Evolutionary conservation across 2,113 vertebrate genomes (phyloP), one percentile per base, ranked within the genome.

Genomic region (Heliornis fulica): DNA sequence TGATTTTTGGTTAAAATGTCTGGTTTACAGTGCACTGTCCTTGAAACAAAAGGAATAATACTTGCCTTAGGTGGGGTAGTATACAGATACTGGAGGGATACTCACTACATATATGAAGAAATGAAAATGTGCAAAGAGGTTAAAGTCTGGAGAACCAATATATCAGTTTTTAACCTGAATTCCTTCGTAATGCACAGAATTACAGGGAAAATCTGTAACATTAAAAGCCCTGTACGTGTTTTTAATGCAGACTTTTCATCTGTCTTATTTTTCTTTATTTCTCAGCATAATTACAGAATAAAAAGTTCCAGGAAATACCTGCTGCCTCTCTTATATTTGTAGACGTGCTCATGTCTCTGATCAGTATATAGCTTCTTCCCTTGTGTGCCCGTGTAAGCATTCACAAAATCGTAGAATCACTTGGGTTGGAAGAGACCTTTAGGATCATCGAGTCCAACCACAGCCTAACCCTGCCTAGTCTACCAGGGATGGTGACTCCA

Each of bases 21-120:
- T 28, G 13, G 29, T 63, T 57, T 78, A 3, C 32, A 60, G 28
- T 28, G 13, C 7, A 11, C 20, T 31, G 4, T 28, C 21, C 15
- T 54, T 80, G 32, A 65, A 90, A 41, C 17, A 76, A 36, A 41
- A 74, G 23, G 10, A 83, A 83, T 83, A 71, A 7, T n/a, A 29
- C 7, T 82, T 65, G 18, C 36, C 38, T 59, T 72, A 29, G 40
- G 14, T 51, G 32, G 7, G 13, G 6, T 29, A 45, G 51, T 50
- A 34, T 15, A 20, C n/a, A 43, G 48, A 69, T 69, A 41, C 50
- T 54, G 34, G 41, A 54, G 87, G 61, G 75, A 63, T 40, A 22
- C 1, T 1, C 1, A 0, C 66, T 46, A 31, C 2, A 15, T 4
- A 3, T 11, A 34, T 3, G 4, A 64, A 84, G 51, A 66, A 93